Evolutionary conservation across 2,113 vertebrate genomes (phyloP).

Genomic region (Scatophagus argus): DNA sequence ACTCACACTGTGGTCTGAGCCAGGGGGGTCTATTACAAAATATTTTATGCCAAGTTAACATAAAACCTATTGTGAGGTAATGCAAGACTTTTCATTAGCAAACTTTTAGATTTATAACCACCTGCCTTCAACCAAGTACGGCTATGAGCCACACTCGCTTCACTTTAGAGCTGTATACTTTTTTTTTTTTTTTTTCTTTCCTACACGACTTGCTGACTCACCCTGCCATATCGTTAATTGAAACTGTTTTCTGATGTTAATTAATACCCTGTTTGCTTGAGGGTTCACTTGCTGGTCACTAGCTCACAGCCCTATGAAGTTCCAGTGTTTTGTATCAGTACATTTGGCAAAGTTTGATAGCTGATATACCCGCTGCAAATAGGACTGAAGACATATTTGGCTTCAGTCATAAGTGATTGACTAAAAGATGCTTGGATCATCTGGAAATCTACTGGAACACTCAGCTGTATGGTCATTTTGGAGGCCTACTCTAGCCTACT

Average conservation of each 20-base stretch:
- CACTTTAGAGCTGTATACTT: background rate
- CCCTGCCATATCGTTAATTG: conserved; percentile 22
- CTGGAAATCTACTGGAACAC: background rate
- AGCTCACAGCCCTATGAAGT: conserved; percentile 3
- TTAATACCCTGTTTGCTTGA: conserved; percentile 25
- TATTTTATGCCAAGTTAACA: background rate
- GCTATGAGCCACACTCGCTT: background rate
- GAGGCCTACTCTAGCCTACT: background rate
- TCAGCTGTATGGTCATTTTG: background rate
- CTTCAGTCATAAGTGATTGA: conserved; percentile 9
- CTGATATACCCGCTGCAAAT: background rate
- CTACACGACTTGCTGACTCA: conserved; percentile 1
- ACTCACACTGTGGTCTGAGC: background rate
- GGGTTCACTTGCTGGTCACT: conserved; percentile 25
- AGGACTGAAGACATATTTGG: background rate
- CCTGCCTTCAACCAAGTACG: background rate
- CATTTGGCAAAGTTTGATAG: background rate
- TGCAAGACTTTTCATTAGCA: too few species aligned
- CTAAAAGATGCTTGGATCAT: background rate
- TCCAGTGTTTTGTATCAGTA: conserved; percentile 8
- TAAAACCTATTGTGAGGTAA: background rate
- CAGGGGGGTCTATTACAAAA: background rate
- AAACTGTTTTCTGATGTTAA: conserved; percentile 35
- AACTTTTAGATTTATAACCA: background rate
- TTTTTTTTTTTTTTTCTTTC: background rate